Evolutionary conservation across 2,888 invertebrate species (phyloP).

Genomic region (Tyria jacobaeae): DNA sequence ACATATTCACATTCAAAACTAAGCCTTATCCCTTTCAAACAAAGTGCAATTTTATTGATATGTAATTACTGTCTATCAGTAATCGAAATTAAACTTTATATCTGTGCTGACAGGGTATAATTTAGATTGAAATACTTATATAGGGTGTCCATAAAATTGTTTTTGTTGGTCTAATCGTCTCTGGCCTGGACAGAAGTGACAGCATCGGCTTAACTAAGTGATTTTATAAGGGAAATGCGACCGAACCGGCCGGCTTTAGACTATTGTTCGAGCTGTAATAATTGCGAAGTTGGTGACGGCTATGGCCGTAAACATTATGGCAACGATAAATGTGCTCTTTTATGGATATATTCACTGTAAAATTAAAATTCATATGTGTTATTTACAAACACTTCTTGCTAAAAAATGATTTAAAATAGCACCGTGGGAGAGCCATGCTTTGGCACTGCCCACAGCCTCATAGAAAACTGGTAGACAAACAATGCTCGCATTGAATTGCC

Average conservation of each 20-base stretch:
- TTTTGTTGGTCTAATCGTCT: constrained; percentile 60
- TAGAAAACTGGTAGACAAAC: too few species aligned
- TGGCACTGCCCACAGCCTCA: too few species aligned
- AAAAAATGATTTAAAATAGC: neutral
- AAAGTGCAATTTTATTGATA: constrained; percentile 37
- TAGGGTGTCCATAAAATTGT: constrained; percentile 55
- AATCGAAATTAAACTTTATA: constrained; percentile 30
- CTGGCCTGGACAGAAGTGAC: constrained; percentile 60
- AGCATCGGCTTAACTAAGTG: constrained; percentile 69
- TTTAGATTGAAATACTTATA: constrained; percentile 16
- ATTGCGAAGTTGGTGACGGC: constrained; percentile 47
- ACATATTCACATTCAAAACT: constrained; percentile 27
- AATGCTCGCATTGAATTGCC: too few species aligned
- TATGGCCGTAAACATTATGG: constrained; percentile 32
- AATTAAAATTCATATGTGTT: neutral
- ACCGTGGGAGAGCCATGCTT: too few species aligned
- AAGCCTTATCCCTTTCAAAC: constrained; percentile 24
- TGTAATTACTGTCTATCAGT: neutral
- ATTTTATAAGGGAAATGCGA: constrained; percentile 63
- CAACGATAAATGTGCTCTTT: constrained; percentile 18
- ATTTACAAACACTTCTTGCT: neutral
- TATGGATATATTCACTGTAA: neutral
- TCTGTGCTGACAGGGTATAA: constrained; percentile 17
- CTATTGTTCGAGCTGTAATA: constrained; percentile 48
- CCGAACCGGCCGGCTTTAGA: constrained; percentile 49